Base-by-base conservation (phyloP, 2,888 invertebrate species). In the Neoascia interrupta region DNA sequence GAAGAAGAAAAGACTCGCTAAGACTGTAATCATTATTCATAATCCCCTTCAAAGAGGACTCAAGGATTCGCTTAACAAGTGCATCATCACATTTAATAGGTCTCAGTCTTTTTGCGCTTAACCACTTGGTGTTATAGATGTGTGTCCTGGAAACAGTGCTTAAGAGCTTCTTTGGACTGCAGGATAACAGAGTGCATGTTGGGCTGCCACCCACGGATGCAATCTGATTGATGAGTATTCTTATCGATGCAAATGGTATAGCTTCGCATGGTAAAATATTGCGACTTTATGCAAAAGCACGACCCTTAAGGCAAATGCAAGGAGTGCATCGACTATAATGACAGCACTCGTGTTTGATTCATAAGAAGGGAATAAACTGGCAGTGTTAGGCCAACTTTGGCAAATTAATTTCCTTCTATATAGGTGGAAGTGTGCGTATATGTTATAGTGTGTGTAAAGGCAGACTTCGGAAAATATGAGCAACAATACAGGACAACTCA, bases 1-100 rank as follows among this genome's bases (percentile, higher is more conserved):
- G 39, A 41, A 53, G 10, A 49, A 34, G 28, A 39, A 45, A n/a
- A n/a, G n/a, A 31, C 39, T 58, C 34, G 34, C 43, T 10, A 43
- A 69, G 70, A 68, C 60, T 61, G 54, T 72, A 72, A 68, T 79
- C 79, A 73, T 79, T 73, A 79, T 79, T 79, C 79, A 79, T 73
- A 79, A 79, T 68, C 60, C n/a, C n/a, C 79, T 47, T 68, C 51
- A 49, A 60, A 73, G 66, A 73, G 68, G 54, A 61, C 60, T 34
- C 3, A 26, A 34, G 49, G 15, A 36, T 45, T 37, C 37, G 66
- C 66, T 54, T 61, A 61, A 79, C 66, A 72, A 72, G 66, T 73
- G 72, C 79, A 72, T 64, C 58, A 31, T 54, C 47, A 41, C 45
- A 68, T 63, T 70, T 51, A 76, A 58, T 23, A 31, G 70, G 45